A percentile compares a stretch with the other conserved stretches of the same genome.
Evolutionary conservation across 2,113 vertebrate species (phyloP).

Genomic region (Phylloscopus trochiloides): DNA sequence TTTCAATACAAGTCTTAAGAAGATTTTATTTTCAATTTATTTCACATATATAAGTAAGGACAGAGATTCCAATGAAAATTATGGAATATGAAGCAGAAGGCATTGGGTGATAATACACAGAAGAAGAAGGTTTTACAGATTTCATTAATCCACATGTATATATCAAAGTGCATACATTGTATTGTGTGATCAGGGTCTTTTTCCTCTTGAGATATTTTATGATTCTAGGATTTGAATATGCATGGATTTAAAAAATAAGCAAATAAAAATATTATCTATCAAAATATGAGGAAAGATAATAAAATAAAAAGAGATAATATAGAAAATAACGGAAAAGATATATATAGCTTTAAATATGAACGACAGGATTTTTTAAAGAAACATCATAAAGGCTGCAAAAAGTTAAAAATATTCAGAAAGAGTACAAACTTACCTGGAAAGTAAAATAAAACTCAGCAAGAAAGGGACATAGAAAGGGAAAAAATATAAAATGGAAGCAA

Average conservation of each 20-base stretch:
- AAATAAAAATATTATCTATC: not conserved
- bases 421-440: not conserved
- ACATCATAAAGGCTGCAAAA: accelerated
- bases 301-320: not conserved
- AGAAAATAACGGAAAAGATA: not conserved
- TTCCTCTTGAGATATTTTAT: not conserved
- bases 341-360: not conserved
- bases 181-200: not conserved
- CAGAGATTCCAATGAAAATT: not conserved
- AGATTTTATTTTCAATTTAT: not conserved
- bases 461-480: not conserved
- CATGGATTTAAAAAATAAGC: not conserved
- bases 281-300: not conserved
- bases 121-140: not conserved
- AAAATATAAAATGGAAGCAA: not conserved
- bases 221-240: not conserved
- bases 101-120: not conserved
- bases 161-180: not conserved
- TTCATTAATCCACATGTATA: not conserved
- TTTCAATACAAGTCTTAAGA: not conserved
- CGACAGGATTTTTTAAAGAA: not conserved
- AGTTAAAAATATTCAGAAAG: not conserved
- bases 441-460: not conserved
- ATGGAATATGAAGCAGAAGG: not conserved
- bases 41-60: not conserved